Percentiles rank a stretch among this genome's conserved stretches.
Evolutionary conservation across 2,113 vertebrate species (phyloP).

Genomic region (Galbula dea): DNA sequence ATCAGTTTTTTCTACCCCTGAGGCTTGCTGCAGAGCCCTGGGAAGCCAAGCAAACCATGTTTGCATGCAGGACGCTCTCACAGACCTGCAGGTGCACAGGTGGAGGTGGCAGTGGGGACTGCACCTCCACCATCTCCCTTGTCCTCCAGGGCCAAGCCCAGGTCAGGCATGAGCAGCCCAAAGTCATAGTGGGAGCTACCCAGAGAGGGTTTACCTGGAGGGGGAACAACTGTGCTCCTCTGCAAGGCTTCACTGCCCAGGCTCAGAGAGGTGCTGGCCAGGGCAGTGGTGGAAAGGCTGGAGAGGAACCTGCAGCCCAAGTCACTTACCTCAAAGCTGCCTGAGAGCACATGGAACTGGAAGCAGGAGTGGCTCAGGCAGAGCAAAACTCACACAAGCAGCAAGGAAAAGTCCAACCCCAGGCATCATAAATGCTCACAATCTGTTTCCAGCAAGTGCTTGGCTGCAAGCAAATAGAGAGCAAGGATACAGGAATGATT

Average conservation of each 20-base stretch:
- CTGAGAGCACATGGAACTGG: background rate
- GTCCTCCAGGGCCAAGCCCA: background rate
- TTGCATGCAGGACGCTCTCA: too few species aligned
- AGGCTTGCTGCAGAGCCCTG: too few species aligned
- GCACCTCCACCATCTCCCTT: background rate
- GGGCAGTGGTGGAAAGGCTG: background rate
- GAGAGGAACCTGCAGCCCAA: background rate
- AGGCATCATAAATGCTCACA: background rate
- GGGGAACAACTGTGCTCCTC: background rate
- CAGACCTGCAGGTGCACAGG: too few species aligned
- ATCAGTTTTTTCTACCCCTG: too few species aligned
- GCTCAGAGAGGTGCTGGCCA: background rate
- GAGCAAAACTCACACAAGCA: fast-evolving
- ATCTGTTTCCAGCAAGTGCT: conserved; percentile 18
- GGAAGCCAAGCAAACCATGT: too few species aligned
- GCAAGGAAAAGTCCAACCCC: background rate
- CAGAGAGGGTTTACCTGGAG: background rate
- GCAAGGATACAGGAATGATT: conserved; percentile 20
- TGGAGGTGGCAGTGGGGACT: too few species aligned
- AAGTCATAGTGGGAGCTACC: background rate
- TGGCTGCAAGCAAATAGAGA: background rate
- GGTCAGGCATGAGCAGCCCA: background rate
- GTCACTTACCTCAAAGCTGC: background rate
- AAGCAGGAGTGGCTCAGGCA: background rate
- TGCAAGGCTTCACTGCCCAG: background rate